Conservation (phyloP, 1,140 invertebrate genomes). For the Ceratitis capitata region DNA sequence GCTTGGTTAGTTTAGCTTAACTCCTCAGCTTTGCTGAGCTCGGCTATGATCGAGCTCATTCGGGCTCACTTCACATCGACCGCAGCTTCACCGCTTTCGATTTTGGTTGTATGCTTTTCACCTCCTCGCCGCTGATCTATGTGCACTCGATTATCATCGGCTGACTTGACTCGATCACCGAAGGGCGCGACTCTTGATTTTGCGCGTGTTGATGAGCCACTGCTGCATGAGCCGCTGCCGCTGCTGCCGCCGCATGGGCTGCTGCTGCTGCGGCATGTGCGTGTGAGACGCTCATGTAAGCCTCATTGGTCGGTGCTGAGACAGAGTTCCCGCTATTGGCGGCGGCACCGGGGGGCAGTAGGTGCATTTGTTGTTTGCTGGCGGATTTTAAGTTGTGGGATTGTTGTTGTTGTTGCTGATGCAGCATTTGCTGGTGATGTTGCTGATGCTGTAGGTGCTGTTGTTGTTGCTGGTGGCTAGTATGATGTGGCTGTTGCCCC, state of each 20-base stretch:
- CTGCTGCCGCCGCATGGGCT: constrained; percentile 61
- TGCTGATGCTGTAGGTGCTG: constrained; percentile 46
- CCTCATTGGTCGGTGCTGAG: constrained; percentile 48
- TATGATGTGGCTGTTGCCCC: constrained; percentile 66
- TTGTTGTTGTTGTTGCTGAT: constrained; percentile 49
- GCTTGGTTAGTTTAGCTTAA: too few relatives aligned
- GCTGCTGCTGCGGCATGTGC: constrained; percentile 50
- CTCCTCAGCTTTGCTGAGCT: neutral
- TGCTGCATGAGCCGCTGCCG: constrained; percentile 65
- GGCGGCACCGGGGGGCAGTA: constrained; percentile 61
- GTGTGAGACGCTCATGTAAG: constrained; percentile 44
- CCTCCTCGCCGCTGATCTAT: constrained; percentile 65
- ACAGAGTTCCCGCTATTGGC: constrained; percentile 36
- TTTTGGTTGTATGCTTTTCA: neutral
- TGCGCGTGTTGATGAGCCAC: constrained; percentile 62
- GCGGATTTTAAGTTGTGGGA: constrained; percentile 34
- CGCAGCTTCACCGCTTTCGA: neutral
- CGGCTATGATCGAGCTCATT: neutral
- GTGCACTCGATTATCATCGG: constrained; percentile 89
- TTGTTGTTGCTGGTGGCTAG: constrained; percentile 72
- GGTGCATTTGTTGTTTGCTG: constrained; percentile 47
- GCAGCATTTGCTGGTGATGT: constrained; percentile 40
- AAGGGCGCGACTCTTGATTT: constrained; percentile 76
- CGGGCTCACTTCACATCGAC: neutral
- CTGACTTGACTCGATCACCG: constrained; percentile 85